Conservation (phyloP, 2,888 invertebrate species). For the Tenthredo livida region DNA sequence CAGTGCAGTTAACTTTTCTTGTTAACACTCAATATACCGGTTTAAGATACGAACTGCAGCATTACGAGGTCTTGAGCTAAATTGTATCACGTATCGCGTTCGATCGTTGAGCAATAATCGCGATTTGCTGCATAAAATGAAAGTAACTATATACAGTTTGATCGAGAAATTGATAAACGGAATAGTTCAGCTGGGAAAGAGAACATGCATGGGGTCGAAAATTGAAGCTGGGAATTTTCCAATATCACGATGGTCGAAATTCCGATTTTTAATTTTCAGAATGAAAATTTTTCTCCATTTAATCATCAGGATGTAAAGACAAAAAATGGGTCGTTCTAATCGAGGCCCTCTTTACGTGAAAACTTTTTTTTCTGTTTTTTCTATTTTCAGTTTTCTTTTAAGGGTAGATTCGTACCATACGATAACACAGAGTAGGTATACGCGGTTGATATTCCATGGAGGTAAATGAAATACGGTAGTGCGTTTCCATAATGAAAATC, state of each 20-base stretch:
- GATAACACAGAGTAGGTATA: background rate
- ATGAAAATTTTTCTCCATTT: too few relatives aligned
- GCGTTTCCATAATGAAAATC: constrained; percentile 30
- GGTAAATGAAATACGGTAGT: background rate
- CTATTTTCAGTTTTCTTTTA: background rate
- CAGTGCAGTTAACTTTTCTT: constrained; percentile 13
- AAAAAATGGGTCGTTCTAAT: too few relatives aligned
- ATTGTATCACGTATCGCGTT: constrained; percentile 31
- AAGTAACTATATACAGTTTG: background rate
- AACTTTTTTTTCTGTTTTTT: background rate
- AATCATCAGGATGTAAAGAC: too few relatives aligned
- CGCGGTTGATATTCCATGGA: background rate
- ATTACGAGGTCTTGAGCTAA: background rate
- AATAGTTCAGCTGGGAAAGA: background rate
- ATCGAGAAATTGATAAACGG: background rate
- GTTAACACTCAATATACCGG: constrained; percentile 25
- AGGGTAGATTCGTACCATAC: background rate
- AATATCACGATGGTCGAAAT: too few relatives aligned
- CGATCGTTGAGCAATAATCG: background rate
- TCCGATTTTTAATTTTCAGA: too few relatives aligned
- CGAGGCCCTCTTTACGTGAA: too few relatives aligned
- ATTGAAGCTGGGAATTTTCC: too few relatives aligned
- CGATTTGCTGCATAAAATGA: background rate
- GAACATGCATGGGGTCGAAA: too few relatives aligned
- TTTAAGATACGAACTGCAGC: background rate